Evolutionary conservation across 30 jellyfish, hydroid and myxozoan genomes (phyloP).

Genomic region (Turritopsis rubra): DNA sequence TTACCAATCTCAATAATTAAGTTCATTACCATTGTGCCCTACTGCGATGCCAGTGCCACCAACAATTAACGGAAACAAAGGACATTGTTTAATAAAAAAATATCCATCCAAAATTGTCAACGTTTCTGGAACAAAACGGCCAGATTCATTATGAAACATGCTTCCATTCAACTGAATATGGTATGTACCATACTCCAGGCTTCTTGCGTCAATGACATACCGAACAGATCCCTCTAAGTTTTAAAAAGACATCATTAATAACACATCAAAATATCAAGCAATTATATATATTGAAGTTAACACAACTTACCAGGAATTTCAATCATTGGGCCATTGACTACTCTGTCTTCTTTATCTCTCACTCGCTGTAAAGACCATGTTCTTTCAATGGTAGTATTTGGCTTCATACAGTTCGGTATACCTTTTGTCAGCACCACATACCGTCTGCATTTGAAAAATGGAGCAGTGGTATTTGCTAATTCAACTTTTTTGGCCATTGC

Average conservation of each 20-base stretch:
- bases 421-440: slow-evolving; percentile 10
- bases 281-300: not conserved
- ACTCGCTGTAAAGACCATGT: slow-evolving; percentile 8
- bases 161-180: slow-evolving; percentile 2
- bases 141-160: not conserved
- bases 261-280: not conserved
- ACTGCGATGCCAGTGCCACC: slow-evolving; percentile 95
- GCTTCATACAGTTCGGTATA: not conserved
- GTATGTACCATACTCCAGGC: slow-evolving; percentile 1
- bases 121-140: slow-evolving; percentile 9
- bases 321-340: not conserved
- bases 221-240: not conserved
- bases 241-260: not conserved
- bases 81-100: slow-evolving; percentile 38
- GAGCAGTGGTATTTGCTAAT: not conserved
- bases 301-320: slow-evolving; percentile 16
- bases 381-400: not conserved
- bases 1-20: too few relatives aligned
- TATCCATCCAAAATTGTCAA: slow-evolving; percentile 34
- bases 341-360: not conserved
- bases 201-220: slow-evolving; percentile 1
- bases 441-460: not conserved
- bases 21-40: slow-evolving; percentile 30
- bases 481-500: slow-evolving; percentile 5
- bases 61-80: slow-evolving; percentile 35